Percentiles rank a stretch among this genome's conserved stretches.
phyloP scores from a whole-genome alignment of 1,140 invertebrate genomes.

The Zaprionus camerounensis region DNA sequence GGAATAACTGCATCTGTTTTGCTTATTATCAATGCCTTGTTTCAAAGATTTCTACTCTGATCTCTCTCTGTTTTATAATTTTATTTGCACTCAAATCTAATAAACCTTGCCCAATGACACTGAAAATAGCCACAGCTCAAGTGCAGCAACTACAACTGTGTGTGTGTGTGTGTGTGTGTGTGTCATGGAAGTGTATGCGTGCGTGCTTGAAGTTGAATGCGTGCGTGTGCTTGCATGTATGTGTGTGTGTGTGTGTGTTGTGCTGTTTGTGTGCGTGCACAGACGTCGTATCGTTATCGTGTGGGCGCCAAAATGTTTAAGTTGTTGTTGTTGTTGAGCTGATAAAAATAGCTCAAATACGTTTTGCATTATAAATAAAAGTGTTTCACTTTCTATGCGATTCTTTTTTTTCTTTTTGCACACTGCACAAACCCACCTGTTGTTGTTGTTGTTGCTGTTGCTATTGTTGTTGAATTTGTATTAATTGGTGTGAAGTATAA shows the following conservation, averaged over 20 bases:
- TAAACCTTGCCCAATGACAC: constrained; percentile 50
- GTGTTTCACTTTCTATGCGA: constrained; percentile 49
- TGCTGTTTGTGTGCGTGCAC: constrained; percentile 8
- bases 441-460: constrained; percentile 56
- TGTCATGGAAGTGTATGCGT: neutral
- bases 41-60: constrained; percentile 5
- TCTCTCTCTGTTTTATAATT: constrained; percentile 18
- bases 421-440: constrained; percentile 58
- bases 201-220: neutral
- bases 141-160: constrained; percentile 7
- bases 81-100: constrained; percentile 13
- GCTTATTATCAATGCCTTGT: constrained; percentile 7
- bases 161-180: neutral
- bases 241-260: constrained; percentile 15
- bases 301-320: constrained; percentile 70
- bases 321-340: constrained; percentile 31
- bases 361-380: constrained; percentile 20
- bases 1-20: neutral
- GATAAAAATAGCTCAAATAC: constrained; percentile 56
- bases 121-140: constrained; percentile 24
- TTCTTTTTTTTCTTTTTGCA: constrained; percentile 26
- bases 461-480: constrained; percentile 12
- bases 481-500: constrained; percentile 18
- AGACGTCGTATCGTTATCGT: constrained; percentile 29
- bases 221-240: constrained; percentile 14